Evolutionary conservation across 23 tunicate genomes (phyloP).

Genomic region (Ciona savignyi): DNA sequence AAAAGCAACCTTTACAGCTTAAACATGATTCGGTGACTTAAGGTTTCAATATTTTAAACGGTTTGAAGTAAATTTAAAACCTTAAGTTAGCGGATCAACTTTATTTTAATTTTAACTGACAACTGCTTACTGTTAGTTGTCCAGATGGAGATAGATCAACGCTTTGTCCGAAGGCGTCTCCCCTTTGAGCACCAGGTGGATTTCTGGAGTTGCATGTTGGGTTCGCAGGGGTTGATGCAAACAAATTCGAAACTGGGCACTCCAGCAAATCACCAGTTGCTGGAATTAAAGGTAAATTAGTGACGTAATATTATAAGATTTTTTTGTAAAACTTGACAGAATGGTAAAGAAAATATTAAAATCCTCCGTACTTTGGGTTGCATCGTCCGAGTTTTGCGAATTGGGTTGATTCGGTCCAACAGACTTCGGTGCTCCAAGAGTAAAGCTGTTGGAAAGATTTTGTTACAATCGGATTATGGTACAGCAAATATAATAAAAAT

Average conservation of each 20-base stretch:
- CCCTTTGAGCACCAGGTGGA: background rate
- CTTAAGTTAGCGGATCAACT: no score
- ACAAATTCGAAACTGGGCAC: background rate
- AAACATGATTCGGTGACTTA: no score
- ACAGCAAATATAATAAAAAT: no score
- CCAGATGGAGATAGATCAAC: background rate
- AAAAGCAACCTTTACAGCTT: no score
- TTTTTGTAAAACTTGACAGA: no score
- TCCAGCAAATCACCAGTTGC: background rate
- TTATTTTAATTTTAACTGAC: no score
- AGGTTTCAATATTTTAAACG: no score
- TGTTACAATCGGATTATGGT: no score
- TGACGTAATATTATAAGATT: no score
- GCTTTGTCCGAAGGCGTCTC: background rate
- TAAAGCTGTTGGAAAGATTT: background rate
- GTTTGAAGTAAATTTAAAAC: no score
- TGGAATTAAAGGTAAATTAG: no score
- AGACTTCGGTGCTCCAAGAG: background rate
- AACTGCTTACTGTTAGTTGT: background rate
- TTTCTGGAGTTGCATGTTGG: background rate
- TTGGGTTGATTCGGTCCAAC: background rate
- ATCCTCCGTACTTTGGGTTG: background rate
- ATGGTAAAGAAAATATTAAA: no score
- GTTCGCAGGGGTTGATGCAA: background rate
- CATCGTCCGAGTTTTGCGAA: background rate